Percentiles rank a stretch among this genome's conserved stretches.
Evolutionary conservation across 2,888 invertebrate genomes (phyloP).

Genomic region (Cartodere bifasciata): DNA sequence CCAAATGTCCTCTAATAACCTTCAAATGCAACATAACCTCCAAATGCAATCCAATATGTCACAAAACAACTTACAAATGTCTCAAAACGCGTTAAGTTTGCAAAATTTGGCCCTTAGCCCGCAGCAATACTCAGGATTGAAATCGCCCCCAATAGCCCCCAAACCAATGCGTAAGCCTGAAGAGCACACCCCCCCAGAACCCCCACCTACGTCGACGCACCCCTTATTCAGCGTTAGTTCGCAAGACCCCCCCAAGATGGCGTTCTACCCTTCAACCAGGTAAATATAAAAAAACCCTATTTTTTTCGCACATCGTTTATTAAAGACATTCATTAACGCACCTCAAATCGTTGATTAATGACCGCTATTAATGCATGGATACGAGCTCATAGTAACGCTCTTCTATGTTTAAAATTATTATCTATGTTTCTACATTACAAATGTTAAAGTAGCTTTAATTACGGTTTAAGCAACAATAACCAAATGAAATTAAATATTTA

Average conservation of each 20-base stretch:
- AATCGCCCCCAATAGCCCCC: conserved; percentile 42
- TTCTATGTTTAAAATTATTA: no score
- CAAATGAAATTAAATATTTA: no score
- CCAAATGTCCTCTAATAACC: conserved; percentile 16
- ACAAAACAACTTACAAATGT: conserved; percentile 23
- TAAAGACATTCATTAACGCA: no score
- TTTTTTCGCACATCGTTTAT: no score
- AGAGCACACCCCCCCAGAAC: conserved; percentile 43
- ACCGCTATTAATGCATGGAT: no score
- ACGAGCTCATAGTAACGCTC: no score
- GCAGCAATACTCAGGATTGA: conserved; percentile 27
- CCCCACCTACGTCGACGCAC: conserved; percentile 58
- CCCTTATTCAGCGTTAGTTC: conserved; percentile 63
- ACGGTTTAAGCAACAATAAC: no score
- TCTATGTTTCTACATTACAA: no score
- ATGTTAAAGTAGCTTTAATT: no score
- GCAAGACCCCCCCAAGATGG: conserved; percentile 60
- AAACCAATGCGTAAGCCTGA: conserved; percentile 35
- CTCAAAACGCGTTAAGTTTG: conserved; percentile 31
- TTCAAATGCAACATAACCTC: conserved; percentile 14
- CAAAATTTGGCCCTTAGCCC: conserved; percentile 29
- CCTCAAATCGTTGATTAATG: no score
- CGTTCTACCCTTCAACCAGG: conserved; percentile 45
- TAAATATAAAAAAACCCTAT: conserved; percentile 43
- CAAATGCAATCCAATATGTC: conserved; percentile 11